Percentiles rank a stretch among this genome's conserved stretches.
phyloP scores from a whole-genome alignment of 2,797 vertebrate species.

The Phylloscopus collybita region DNA sequence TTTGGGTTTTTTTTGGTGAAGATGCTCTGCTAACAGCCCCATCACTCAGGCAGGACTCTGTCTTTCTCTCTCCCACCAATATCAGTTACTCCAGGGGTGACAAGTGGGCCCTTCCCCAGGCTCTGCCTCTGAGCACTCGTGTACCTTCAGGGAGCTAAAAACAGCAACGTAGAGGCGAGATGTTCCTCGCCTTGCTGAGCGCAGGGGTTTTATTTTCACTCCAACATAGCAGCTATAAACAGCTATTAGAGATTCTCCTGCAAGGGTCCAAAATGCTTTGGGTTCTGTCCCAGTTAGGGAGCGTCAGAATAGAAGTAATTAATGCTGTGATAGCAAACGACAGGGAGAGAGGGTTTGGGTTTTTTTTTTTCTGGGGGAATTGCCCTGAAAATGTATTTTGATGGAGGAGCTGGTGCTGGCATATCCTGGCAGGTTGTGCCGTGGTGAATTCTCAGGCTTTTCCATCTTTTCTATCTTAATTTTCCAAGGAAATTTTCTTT shows the following conservation, averaged over 20 bases:
- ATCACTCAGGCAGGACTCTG: background rate
- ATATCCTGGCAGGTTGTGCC: background rate
- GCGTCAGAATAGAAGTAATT: background rate
- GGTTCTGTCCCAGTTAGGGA: background rate
- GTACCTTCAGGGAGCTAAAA: background rate
- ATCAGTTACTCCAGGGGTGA: rapidly evolving
- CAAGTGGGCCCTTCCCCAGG: background rate
- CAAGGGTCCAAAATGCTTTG: background rate
- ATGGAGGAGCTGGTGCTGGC: background rate
- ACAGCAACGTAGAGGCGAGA: background rate
- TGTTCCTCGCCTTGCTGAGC: background rate
- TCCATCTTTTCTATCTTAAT: background rate
- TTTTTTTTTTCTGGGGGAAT: background rate
- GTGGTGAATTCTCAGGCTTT: background rate
- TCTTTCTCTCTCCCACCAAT: background rate
- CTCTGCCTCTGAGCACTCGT: background rate
- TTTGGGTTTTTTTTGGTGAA: background rate
- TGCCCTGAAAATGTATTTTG: background rate
- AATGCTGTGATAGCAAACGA: background rate
- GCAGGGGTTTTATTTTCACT: background rate
- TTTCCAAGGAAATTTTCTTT: background rate
- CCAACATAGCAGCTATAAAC: background rate
- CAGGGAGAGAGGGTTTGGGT: background rate
- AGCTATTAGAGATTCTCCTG: background rate
- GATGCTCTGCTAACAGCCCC: background rate